phyloP scores from a whole-genome alignment of 2,888 invertebrate genomes.

The Eupithecia subumbrata region DNA sequence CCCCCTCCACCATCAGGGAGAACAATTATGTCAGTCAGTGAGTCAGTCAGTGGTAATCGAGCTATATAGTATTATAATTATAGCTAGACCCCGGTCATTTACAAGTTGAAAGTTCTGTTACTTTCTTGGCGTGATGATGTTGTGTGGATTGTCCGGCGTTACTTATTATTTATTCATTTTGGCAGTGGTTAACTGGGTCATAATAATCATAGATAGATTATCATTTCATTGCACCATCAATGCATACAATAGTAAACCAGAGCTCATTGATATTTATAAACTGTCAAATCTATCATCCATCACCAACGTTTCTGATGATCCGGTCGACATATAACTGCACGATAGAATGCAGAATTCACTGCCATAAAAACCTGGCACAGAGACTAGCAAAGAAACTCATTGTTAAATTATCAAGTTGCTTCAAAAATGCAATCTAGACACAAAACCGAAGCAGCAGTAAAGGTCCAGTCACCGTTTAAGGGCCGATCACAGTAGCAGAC shows the following conservation, averaged over 20 bases:
- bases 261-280: not conserved
- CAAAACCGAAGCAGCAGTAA: conserved; percentile 23
- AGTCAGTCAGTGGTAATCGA: no score
- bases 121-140: no score
- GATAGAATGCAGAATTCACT: not conserved
- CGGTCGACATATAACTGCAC: not conserved
- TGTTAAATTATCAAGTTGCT: conserved; percentile 4
- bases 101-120: no score
- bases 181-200: not conserved
- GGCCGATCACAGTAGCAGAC: conserved; percentile 43
- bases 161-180: no score
- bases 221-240: no score
- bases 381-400: not conserved
- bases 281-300: not conserved
- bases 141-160: no score
- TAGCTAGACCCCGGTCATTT: no score
- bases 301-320: not conserved
- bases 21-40: no score
- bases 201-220: not conserved
- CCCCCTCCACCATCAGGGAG: no score
- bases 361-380: not conserved
- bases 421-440: conserved; percentile 26
- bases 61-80: no score
- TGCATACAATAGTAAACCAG: no score
- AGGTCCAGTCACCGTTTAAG: conserved; percentile 42